Evolutionary conservation across 92 coral and sea anemone species (phyloP), one percentile per base, ranked within the genome.

Genomic region (Ricordea florida): DNA sequence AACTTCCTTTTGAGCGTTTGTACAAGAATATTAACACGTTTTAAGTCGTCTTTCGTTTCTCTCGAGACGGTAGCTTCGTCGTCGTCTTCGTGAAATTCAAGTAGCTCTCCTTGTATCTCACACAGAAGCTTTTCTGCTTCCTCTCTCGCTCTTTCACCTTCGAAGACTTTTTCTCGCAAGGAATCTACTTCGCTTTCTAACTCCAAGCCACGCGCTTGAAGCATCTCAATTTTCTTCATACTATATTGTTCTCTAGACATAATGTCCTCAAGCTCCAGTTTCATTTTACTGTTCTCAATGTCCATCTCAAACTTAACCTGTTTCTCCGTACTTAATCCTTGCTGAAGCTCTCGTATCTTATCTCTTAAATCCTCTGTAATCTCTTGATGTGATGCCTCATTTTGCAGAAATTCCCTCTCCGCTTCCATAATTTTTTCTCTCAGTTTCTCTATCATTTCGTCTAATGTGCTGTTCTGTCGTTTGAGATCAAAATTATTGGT

Each of bases 1-100:
- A 88, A 48, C 48, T 94, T 86, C 25, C 78, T 85, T 70, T 88
- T 90, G 30, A 85, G 78, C 14, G 81, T 74, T 27, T 62, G 74
- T 18, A 90, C 62, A 15, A 76, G 49, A 3, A 3, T 6, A 20
- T 76, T 32, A 32, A 72, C 57, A 0, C 79, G 79, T 6, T 5
- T 29, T 7, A 41, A 41, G 30, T 72, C 56, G 10, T 23, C 13
- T 53, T 7, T 27, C 31, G n/a, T 10, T 1, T 41, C 56, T 13
- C 6, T 33, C 11, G 15, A 31, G 6, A 10, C 56, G 42, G 28
- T 36, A 13, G 42, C 55, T 27, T 56, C 57, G 29, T 69, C n/a
- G n/a, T n/a, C n/a, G n/a, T n/a, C n/a, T n/a, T n/a, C n/a, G n/a
- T n/a, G n/a, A n/a, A 69, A 6, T 16, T 49, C 22, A 0, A 34